Base-by-base conservation (phyloP, 2,888 invertebrate species). In the Orthosia gothica region DNA sequence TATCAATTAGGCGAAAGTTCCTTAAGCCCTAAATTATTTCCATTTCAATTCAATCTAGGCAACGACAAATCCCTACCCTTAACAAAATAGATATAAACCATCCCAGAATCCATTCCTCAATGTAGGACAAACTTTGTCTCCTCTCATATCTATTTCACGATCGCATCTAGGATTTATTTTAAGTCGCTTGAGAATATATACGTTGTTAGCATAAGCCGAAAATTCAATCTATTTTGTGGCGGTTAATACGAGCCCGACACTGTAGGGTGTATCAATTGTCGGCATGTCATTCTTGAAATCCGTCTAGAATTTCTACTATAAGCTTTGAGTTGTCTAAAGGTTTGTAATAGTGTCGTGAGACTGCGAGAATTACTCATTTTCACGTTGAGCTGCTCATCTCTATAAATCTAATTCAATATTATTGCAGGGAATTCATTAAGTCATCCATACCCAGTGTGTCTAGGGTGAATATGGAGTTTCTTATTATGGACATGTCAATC, bases 361-460 rank as follows among this genome's bases (percentile, higher is more conserved):
- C 40, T 40, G 40, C 1, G 40, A 66, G 61, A 76, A 72, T 68
- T 52, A 63, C 50, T 76, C 57, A 80, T 80, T 82, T 82, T 75
- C 71, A 75, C 67, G 79, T 79, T 55, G 52, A 63, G 54, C 50
- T 67, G 65, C 71, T 79, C 65, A 74, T 78, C 75, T 68, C 55
- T 67, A 62, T 55, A 59, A 78, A 82, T 74, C 82, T 82, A 82
- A 82, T 82, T 82, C 74, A 82, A 82, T 82, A 82, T 82, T 82
- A 82, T 82, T 79, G 79, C 79, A 72, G 69, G 26, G 82, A 79
- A 76, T 82, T 82, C 79, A 82, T 79, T 82, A 82, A 81, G 82
- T 77, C 82, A 26, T 0, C 26, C 3, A 32, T 32, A 32, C 32
- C 32, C 32, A 32, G 32, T 32, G 32, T 32, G 32, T 32, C 32